phyloP scores from a whole-genome alignment of 1,140 invertebrate genomes.

The Ips typographus region DNA sequence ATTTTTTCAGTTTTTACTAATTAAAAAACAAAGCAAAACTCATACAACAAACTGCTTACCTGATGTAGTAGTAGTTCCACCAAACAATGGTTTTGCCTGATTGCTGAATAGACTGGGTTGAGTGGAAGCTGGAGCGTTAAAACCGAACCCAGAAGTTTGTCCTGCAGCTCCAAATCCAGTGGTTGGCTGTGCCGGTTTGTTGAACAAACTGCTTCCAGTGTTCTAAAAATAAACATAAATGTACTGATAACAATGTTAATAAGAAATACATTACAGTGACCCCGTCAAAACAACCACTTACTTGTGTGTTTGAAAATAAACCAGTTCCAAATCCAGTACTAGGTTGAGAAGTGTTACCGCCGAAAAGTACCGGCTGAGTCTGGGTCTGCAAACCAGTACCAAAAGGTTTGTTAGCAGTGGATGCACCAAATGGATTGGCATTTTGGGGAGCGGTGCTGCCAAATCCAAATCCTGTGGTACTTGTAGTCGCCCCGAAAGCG shows the following conservation, averaged over 20 bases:
- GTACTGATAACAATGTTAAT: constrained; percentile 15
- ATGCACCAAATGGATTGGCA: constrained; percentile 40
- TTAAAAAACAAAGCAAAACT: background rate
- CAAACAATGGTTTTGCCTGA: constrained; percentile 54
- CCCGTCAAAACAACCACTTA: background rate
- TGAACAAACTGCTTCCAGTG: constrained; percentile 38
- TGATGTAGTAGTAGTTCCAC: constrained; percentile 57
- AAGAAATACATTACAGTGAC: background rate
- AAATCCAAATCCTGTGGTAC: constrained; percentile 43
- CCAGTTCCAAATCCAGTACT: constrained; percentile 40
- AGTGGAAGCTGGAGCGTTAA: constrained; percentile 40
- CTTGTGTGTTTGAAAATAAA: constrained; percentile 40
- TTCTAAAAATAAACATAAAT: constrained; percentile 28
- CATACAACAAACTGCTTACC: constrained; percentile 36
- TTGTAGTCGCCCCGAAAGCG: constrained; percentile 49
- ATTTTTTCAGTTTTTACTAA: no score
- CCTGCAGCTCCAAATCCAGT: constrained; percentile 36
- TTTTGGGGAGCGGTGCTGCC: constrained; percentile 44
- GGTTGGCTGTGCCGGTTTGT: constrained; percentile 43
- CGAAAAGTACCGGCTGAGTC: constrained; percentile 53
- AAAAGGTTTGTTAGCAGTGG: constrained; percentile 48
- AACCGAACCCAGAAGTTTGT: constrained; percentile 37
- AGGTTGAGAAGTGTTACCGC: constrained; percentile 50
- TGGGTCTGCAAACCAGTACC: constrained; percentile 47
- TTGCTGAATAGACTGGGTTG: constrained; percentile 46